A percentile compares a stretch with the other conserved stretches of the same genome.
Evolutionary conservation across 2,797 vertebrate species (phyloP).

Genomic region (Columba guinea): DNA sequence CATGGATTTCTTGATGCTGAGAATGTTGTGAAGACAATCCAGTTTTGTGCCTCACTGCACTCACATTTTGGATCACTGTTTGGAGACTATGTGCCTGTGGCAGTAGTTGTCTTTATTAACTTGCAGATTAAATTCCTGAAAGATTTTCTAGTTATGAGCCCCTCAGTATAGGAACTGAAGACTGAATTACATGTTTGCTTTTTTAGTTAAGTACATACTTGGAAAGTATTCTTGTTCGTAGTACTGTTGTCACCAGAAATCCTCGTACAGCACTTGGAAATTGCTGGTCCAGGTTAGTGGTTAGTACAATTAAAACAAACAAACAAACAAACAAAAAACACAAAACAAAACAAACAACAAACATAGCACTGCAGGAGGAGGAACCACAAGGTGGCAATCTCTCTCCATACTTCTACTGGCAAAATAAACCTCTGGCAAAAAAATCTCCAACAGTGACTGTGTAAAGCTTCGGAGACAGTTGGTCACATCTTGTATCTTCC

Average conservation of each 20-base stretch:
- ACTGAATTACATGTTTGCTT: neutral
- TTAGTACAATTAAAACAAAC: neutral
- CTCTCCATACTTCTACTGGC: conserved; percentile 1
- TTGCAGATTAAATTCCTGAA: neutral
- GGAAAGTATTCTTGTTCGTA: neutral
- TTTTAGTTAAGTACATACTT: neutral
- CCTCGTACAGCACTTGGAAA: neutral
- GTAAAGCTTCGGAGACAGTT: neutral
- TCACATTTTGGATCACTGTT: neutral
- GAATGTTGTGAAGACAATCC: neutral
- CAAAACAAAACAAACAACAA: neutral
- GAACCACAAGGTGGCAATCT: conserved; percentile 71
- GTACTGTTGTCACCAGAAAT: neutral
- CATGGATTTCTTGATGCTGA: neutral
- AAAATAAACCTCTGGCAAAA: neutral
- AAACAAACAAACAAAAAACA: accelerated
- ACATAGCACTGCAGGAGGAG: neutral
- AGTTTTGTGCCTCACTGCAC: neutral
- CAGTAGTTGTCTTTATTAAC: neutral
- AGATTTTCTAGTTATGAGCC: neutral
- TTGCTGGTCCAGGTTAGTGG: neutral
- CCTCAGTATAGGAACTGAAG: neutral
- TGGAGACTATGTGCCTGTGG: neutral
- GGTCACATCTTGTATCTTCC: neutral
- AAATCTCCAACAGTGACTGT: neutral